These are phyloP conservation scores for Oreochromis spilurus DNA, from an alignment of 2,113 vertebrate genomes.

Conservation along the genomic window DNA sequence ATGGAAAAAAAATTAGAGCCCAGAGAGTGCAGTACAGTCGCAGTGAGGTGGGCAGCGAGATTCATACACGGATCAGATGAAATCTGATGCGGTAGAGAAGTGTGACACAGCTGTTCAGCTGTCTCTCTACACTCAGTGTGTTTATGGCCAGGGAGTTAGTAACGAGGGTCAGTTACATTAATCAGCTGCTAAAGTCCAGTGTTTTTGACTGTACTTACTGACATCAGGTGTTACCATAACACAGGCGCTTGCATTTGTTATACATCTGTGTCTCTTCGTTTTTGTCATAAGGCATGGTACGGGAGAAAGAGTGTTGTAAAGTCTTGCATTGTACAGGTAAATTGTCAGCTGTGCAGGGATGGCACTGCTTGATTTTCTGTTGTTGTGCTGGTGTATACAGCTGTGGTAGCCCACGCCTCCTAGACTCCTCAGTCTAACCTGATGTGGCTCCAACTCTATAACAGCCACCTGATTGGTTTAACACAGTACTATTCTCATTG, in stretches of 20 bases:
- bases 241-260: neutral
- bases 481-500: neutral
- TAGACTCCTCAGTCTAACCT: neutral
- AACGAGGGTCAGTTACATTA: neutral
- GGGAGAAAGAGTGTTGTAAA: neutral
- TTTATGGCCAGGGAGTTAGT: neutral
- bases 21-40: neutral
- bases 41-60: neutral
- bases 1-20: neutral
- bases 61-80: neutral
- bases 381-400: neutral
- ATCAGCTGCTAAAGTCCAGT: neutral
- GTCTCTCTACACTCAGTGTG: neutral
- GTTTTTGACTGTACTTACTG: neutral
- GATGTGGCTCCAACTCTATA: neutral
- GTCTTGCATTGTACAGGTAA: neutral
- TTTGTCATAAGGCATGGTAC: neutral
- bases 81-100: neutral
- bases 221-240: neutral
- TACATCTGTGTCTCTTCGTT: neutral
- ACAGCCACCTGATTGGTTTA: neutral
- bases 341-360: neutral
- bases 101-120: neutral
- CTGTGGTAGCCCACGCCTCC: neutral
- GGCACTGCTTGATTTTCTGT: neutral